Conservation (phyloP, 2,888 invertebrate species). For the Leucoma salicis region DNA sequence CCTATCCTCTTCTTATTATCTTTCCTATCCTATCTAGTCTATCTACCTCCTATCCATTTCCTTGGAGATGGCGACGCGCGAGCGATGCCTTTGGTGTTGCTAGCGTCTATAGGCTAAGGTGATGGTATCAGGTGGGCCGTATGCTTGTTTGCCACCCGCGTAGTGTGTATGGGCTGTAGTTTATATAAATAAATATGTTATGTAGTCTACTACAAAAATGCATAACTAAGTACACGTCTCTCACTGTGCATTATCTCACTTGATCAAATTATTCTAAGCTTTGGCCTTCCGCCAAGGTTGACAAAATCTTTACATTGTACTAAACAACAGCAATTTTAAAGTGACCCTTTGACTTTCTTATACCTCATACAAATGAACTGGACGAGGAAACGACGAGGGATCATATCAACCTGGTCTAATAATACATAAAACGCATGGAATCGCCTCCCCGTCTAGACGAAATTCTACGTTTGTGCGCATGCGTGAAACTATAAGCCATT, state of each 20-base stretch:
- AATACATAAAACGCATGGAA: conserved; percentile 35
- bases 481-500: conserved; percentile 42
- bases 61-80: no score
- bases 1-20: no score
- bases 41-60: no score
- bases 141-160: no score
- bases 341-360: conserved; percentile 27
- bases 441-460: conserved; percentile 65
- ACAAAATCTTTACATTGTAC: conserved; percentile 46
- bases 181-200: no score
- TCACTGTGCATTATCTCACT: conserved; percentile 2
- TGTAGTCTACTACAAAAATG: no score
- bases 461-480: conserved; percentile 56
- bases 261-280: conserved; percentile 27
- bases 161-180: no score
- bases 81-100: no score
- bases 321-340: conserved; percentile 27
- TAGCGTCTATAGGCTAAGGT: no score
- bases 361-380: conserved; percentile 12
- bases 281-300: conserved; percentile 52
- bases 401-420: conserved; percentile 35
- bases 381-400: conserved; percentile 18
- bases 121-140: no score
- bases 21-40: no score
- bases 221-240: no score